These are phyloP conservation scores for Aethes cnicana DNA, from an alignment of 2,888 invertebrate species.

Conservation along the genomic window DNA sequence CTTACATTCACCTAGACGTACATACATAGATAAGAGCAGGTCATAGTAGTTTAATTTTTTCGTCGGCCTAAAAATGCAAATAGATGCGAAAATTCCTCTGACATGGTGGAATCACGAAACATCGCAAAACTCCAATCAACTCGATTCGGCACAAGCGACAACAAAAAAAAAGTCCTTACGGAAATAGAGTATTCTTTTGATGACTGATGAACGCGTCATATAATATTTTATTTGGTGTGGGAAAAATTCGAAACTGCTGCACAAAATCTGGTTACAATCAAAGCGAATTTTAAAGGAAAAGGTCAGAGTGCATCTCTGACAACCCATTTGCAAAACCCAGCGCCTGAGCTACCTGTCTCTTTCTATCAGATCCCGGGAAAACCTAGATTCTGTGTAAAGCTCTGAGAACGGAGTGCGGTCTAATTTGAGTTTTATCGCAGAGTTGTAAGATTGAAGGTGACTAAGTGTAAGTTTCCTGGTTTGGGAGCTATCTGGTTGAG, in stretches of 20 bases:
- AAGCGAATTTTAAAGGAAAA: conserved; percentile 38
- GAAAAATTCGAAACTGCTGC: conserved; percentile 21
- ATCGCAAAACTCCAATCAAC: too few species aligned
- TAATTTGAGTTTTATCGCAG: conserved; percentile 50
- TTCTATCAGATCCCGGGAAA: conserved; percentile 65
- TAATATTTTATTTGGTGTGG: conserved; percentile 5
- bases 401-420: conserved; percentile 38
- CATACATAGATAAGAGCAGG: too few species aligned
- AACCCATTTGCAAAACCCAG: conserved; percentile 48
- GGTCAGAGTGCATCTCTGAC: conserved; percentile 50
- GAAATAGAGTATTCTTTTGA: too few species aligned
- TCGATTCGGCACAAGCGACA: too few species aligned
- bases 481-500: neutral
- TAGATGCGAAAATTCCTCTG: too few species aligned
- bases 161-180: too few species aligned
- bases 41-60: too few species aligned
- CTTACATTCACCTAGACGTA: too few species aligned
- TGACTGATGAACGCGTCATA: too few species aligned
- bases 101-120: too few species aligned
- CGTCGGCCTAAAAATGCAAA: too few species aligned
- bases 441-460: conserved; percentile 33
- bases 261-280: conserved; percentile 37
- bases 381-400: conserved; percentile 60
- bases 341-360: conserved; percentile 60
- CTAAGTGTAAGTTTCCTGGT: conserved; percentile 1